Evolutionary conservation across 1,140 invertebrate species (phyloP).

Genomic region (Diuraphis noxia): DNA sequence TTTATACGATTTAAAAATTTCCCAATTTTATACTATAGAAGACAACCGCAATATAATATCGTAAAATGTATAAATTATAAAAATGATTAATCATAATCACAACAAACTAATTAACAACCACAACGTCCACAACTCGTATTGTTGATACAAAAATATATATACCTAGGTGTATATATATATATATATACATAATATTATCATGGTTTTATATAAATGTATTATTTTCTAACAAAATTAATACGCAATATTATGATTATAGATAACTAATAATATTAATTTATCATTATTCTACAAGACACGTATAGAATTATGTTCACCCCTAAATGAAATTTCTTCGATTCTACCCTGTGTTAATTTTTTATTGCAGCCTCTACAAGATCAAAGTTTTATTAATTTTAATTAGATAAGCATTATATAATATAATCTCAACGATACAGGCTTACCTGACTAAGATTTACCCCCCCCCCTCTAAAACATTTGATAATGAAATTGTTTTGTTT

Average conservation of each 20-base stretch:
- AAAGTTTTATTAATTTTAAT: neutral
- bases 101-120: conserved; percentile 33
- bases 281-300: neutral
- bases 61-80: neutral
- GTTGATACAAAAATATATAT: neutral
- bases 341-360: conserved; percentile 13
- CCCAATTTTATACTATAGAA: neutral
- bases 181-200: too few species aligned
- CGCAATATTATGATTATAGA: neutral
- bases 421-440: neutral
- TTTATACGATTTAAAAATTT: neutral
- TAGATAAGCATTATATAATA: neutral
- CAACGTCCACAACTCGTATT: neutral
- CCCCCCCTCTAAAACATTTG: neutral
- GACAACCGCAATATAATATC: too few species aligned
- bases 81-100: neutral
- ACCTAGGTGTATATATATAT: neutral
- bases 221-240: neutral
- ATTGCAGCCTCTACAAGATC: conserved; percentile 8
- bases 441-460: neutral
- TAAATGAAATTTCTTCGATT: neutral
- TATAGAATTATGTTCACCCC: neutral
- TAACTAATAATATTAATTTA: neutral
- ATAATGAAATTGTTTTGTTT: neutral
- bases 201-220: neutral